These are phyloP conservation scores for Bilobella aurantiaca DNA, from an alignment of 1,140 invertebrate genomes.

Conservation along the genomic window DNA sequence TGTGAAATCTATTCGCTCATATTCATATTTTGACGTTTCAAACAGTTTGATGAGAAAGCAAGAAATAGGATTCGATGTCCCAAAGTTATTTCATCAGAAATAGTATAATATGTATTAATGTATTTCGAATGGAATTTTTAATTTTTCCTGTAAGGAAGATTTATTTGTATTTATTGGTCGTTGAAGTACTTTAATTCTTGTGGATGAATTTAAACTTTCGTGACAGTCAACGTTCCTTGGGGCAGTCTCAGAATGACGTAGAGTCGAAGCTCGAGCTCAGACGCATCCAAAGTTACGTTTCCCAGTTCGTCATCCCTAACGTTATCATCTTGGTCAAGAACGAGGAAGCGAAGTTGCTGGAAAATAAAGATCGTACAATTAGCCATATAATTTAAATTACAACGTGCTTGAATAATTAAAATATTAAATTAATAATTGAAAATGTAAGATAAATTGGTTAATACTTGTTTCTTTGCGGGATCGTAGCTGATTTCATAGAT, in stretches of 20 bases:
- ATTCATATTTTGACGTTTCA: no score
- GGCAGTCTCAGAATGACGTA: not conserved
- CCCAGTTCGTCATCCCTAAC: slow-evolving; percentile 28
- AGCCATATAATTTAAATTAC: no score
- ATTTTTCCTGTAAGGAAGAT: not conserved
- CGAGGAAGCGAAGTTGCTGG: slow-evolving; percentile 24
- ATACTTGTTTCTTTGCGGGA: not conserved
- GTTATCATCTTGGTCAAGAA: slow-evolving; percentile 30
- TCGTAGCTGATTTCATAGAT: slow-evolving; percentile 26
- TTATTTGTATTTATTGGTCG: not conserved
- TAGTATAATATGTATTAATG: not conserved
- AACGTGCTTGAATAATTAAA: no score
- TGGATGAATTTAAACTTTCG: not conserved
- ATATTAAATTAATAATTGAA: not conserved
- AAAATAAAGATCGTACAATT: slow-evolving; percentile 11
- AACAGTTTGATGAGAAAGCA: not conserved
- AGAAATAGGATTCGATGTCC: not conserved
- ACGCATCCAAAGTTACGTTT: not conserved
- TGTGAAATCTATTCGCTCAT: no score
- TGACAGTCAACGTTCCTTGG: not conserved
- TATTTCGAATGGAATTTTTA: not conserved
- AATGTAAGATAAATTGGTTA: not conserved
- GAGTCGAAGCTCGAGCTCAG: not conserved
- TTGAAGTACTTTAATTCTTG: not conserved
- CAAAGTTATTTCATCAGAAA: not conserved